Evolutionary conservation across 2,888 invertebrate genomes (phyloP).

Genomic region (Metopia argyrocephala): DNA sequence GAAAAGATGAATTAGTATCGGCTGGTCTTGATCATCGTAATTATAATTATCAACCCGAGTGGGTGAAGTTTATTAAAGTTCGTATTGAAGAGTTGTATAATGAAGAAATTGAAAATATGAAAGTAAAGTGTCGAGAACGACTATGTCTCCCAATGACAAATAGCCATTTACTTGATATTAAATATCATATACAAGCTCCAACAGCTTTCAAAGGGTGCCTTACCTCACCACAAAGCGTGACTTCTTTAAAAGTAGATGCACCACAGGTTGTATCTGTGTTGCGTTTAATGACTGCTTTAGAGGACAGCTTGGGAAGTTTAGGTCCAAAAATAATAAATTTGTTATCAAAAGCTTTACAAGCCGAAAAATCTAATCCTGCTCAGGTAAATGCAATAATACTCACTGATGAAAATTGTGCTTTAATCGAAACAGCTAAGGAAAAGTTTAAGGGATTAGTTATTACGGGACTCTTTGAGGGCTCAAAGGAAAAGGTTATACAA

Average conservation of each 20-base stretch:
- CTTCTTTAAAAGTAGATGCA: slow-evolving; percentile 63
- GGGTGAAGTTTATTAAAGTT: slow-evolving; percentile 90
- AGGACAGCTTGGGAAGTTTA: slow-evolving; percentile 88
- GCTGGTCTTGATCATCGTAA: slow-evolving; percentile 82
- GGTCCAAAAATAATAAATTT: slow-evolving; percentile 88
- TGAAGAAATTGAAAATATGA: slow-evolving; percentile 81
- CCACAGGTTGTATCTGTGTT: slow-evolving; percentile 83
- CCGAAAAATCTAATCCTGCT: slow-evolving; percentile 79
- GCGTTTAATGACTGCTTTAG: slow-evolving; percentile 87
- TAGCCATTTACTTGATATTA: slow-evolving; percentile 67
- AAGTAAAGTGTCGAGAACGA: slow-evolving; percentile 70
- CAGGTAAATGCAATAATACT: slow-evolving; percentile 85
- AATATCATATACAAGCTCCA: slow-evolving; percentile 83
- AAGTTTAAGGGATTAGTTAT: slow-evolving; percentile 81
- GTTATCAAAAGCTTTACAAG: slow-evolving; percentile 71
- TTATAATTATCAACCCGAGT: slow-evolving; percentile 92
- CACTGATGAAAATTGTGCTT: slow-evolving; percentile 83
- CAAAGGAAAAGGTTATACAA: slow-evolving; percentile 84
- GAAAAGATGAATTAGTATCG: slow-evolving; percentile 85
- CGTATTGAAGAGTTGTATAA: slow-evolving; percentile 88
- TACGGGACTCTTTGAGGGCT: slow-evolving; percentile 81
- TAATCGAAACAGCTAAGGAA: slow-evolving; percentile 75
- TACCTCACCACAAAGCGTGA: background rate
- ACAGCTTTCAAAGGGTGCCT: no score
- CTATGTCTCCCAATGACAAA: slow-evolving; percentile 75